Evolutionary conservation across 2,113 vertebrate species (phyloP).

Genomic region (Hirundichthys speculiger): DNA sequence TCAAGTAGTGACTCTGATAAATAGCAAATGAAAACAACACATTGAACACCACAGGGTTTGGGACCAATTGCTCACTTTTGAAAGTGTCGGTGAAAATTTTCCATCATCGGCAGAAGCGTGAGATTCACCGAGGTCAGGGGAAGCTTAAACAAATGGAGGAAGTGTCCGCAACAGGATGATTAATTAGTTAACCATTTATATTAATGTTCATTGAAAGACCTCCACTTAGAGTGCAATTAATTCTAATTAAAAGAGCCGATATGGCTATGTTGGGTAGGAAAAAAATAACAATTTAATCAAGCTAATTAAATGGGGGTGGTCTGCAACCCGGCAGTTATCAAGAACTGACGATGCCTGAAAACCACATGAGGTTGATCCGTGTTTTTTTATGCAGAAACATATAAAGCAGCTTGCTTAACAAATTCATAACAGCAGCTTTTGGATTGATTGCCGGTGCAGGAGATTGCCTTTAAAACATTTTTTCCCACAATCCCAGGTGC

Average conservation of each 20-base stretch:
- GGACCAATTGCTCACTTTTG: constrained; percentile 5
- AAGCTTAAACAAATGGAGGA: constrained; percentile 43
- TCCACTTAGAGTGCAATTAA: constrained; percentile 80
- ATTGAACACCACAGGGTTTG: constrained; percentile 7
- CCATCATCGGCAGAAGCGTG: constrained; percentile 17
- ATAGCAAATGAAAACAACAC: constrained; percentile 15
- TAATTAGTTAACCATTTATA: constrained; percentile 82
- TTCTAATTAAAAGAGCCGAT: constrained; percentile 79
- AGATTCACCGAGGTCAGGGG: constrained; percentile 42
- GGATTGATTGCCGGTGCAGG: constrained; percentile 29
- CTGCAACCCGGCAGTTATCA: constrained; percentile 69
- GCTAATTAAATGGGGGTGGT: constrained; percentile 77
- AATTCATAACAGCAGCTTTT: constrained; percentile 29
- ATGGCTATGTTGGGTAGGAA: constrained; percentile 67
- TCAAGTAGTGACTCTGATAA: constrained; percentile 47
- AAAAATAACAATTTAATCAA: constrained; percentile 77
- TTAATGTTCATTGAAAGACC: constrained; percentile 82
- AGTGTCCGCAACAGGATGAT: constrained; percentile 72
- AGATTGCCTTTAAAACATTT: too few species aligned
- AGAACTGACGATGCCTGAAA: constrained; percentile 65
- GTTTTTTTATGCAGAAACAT: constrained; percentile 53
- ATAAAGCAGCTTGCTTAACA: constrained; percentile 62
- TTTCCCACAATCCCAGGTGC: neutral
- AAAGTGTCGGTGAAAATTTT: constrained; percentile 5
- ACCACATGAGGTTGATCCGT: constrained; percentile 62